These are phyloP conservation scores for Orthosia incerta DNA, from an alignment of 2,888 invertebrate species.

Conservation along the genomic window DNA sequence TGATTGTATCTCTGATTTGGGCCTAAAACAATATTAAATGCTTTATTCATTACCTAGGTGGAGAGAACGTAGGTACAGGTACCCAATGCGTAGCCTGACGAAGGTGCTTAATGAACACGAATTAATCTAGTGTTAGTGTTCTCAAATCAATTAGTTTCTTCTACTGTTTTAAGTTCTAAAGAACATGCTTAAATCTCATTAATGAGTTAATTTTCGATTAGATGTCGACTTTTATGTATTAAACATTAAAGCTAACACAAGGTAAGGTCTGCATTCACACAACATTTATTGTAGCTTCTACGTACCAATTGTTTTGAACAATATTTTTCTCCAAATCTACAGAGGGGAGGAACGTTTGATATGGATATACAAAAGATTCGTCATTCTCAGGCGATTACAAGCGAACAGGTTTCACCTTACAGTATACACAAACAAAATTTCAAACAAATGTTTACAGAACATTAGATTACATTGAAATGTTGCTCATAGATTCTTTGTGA, in stretches of 20 bases:
- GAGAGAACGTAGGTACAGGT: neutral
- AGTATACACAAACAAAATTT: conserved; percentile 23
- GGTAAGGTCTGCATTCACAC: neutral
- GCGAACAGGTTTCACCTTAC: conserved; percentile 26
- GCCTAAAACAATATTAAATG: conserved; percentile 53
- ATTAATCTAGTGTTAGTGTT: neutral
- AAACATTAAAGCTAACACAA: too few relatives aligned
- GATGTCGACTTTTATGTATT: too few relatives aligned
- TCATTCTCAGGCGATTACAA: conserved; percentile 34
- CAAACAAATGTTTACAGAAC: conserved; percentile 42
- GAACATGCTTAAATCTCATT: neutral
- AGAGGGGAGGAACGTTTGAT: conserved; percentile 19
- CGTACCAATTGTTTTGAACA: conserved; percentile 17
- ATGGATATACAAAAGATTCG: conserved; percentile 35
- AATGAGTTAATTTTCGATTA: too few relatives aligned
- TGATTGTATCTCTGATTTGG: conserved; percentile 41
- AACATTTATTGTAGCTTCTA: neutral
- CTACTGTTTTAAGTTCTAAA: neutral
- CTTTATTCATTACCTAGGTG: conserved; percentile 38
- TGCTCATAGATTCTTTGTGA: conserved; percentile 61
- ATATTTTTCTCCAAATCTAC: conserved; percentile 15
- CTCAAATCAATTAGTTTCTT: neutral
- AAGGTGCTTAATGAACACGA: conserved; percentile 1
- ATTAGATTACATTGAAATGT: conserved; percentile 55
- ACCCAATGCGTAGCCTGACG: neutral